Conservation (phyloP, 2,113 vertebrate genomes). For the Todiramphus chloris region DNA sequence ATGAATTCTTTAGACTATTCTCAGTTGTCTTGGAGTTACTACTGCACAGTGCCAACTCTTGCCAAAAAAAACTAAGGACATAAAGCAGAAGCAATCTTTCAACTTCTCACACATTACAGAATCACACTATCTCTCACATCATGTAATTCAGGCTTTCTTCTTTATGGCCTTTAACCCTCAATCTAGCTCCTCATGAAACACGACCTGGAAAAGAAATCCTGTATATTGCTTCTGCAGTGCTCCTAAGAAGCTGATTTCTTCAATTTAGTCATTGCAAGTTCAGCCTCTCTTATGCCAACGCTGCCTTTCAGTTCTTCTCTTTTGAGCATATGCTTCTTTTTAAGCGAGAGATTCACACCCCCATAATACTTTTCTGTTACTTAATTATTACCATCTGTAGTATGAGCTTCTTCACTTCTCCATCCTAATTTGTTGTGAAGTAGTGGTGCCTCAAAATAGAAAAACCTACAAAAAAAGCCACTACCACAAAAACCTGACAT, state of each 20-base stretch:
- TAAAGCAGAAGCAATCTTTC: not conserved
- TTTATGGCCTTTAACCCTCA: not conserved
- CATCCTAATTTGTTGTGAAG: not conserved
- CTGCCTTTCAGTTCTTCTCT: not conserved
- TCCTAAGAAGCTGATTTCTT: not conserved
- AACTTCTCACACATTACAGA: not conserved
- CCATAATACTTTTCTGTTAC: not conserved
- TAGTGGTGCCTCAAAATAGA: not conserved
- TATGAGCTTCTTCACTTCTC: not conserved
- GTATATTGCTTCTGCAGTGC: not conserved
- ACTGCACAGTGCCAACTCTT: not conserved
- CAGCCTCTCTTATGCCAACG: not conserved
- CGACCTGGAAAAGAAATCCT: accelerated
- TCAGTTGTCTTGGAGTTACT: not conserved
- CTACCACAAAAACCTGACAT: not conserved
- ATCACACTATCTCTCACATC: not conserved
- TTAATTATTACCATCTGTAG: not conserved
- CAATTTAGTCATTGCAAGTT: not conserved
- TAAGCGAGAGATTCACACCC: not conserved
- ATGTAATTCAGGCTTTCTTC: not conserved
- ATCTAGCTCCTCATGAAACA: not conserved
- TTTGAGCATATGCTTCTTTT: not conserved
- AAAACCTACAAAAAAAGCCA: not conserved
- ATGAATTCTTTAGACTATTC: not conserved
- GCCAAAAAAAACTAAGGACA: not conserved